A percentile compares a stretch with the other conserved stretches of the same genome.
phyloP scores from a whole-genome alignment of 2,797 vertebrate species.

The Protosalanx chinensis region DNA sequence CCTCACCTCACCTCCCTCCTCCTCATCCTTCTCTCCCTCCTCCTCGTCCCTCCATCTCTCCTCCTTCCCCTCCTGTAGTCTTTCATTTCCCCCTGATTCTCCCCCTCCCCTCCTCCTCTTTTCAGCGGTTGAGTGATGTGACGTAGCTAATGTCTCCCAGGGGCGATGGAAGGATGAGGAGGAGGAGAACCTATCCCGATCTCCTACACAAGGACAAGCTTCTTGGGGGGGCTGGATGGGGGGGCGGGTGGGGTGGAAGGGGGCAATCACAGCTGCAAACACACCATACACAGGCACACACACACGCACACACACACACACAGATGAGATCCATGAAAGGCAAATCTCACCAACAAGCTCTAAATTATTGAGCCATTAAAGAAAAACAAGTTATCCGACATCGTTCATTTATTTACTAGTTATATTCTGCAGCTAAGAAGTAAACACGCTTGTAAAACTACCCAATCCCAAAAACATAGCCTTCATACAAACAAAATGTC shows the following conservation, averaged over 20 bases:
- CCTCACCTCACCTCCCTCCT: too few species aligned
- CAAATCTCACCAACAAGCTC: neutral
- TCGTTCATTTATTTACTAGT: conserved; percentile 53
- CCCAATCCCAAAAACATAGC: neutral
- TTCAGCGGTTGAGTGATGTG: neutral
- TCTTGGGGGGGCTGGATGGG: neutral
- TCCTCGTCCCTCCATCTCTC: conserved; percentile 12
- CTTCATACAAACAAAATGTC: neutral
- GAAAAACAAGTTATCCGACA: neutral
- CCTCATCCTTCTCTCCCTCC: neutral
- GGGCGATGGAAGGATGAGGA: conserved; percentile 1
- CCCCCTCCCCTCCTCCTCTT: neutral
- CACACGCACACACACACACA: conserved; percentile 6
- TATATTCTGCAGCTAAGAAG: conserved; percentile 17
- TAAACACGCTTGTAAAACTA: conserved; percentile 18
- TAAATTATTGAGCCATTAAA: conserved; percentile 21
- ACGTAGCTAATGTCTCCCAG: neutral
- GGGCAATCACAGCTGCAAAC: conserved; percentile 43
- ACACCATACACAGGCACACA: conserved; percentile 14
- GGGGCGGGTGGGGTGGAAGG: neutral
- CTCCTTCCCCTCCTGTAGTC: neutral
- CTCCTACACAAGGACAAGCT: neutral
- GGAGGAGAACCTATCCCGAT: neutral
- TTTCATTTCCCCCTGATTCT: neutral
- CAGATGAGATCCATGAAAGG: too few species aligned